Conservation (phyloP, 53 echinoderm and acorn worm genomes). For the Antedon mediterranea region DNA sequence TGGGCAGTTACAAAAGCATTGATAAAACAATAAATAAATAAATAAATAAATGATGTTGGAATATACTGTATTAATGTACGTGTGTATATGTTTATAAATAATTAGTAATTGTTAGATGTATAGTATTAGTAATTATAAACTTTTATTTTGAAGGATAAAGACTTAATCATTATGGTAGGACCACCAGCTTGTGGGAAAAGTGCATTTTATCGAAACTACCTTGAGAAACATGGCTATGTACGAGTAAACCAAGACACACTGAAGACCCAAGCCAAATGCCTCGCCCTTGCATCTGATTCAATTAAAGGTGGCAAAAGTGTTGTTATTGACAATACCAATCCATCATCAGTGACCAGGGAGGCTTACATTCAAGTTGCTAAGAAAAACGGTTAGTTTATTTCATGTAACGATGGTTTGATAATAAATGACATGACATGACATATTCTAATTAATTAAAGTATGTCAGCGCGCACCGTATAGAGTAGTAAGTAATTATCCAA, state of each 20-base stretch:
- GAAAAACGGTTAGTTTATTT: constrained; percentile 49
- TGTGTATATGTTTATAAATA: no score
- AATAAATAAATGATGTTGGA: no score
- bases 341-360: constrained; percentile 31
- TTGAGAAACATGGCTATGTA: constrained; percentile 56
- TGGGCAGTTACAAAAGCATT: no score
- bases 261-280: constrained; percentile 66
- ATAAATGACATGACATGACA: no score
- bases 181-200: constrained; percentile 85
- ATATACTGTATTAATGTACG: no score
- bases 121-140: neutral
- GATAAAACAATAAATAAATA: no score
- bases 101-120: neutral
- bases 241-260: constrained; percentile 78
- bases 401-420: neutral
- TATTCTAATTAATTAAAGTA: no score
- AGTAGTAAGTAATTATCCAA: no score
- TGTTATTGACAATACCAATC: constrained; percentile 84
- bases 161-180: constrained; percentile 60
- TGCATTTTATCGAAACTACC: constrained; percentile 35
- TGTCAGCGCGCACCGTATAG: no score
- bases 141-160: constrained; percentile 44
- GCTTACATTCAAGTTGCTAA: constrained; percentile 44
- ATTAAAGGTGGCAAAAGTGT: constrained; percentile 56
- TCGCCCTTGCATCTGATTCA: constrained; percentile 37